Base-by-base conservation (phyloP, 1,140 invertebrate genomes). In the Temnothorax longispinosus region DNA sequence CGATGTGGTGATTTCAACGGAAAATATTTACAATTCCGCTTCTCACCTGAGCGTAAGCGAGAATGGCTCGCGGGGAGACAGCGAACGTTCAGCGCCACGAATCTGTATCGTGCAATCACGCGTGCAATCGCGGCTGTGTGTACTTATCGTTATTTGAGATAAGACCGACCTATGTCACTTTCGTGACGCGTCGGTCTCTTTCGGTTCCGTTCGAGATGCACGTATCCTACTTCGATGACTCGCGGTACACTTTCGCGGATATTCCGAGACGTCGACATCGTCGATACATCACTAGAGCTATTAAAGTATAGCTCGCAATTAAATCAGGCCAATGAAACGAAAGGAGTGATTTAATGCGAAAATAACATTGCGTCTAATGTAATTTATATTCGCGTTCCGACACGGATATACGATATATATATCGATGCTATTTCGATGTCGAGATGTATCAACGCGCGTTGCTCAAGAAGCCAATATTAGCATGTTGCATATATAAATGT, bases 21-120 rank as follows among this genome's bases (percentile, higher is more conserved):
- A 80, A 80, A 80, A 80, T 80, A 80, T 80, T 80, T 67, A 80
- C 76, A 65, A 41, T 78, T 71, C 47, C 21, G 15, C 56, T 71
- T 81, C 47, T 81, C 78, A 67, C 32, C 60, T 56, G 78, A 81
- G 50, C 15, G 18, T 71, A 72, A 81, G 50, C 52, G 78, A 71
- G 44, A 80, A 18, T 35, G 32, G 62, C 47, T 64, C 11, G 62
- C 32, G 35, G 15, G 7, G 13, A 80, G 64, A 71, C 47, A n/a
- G 64, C 38, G 64, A 72, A 27, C 27, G 27, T 27, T 27, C 27
- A 21, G 27, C 21, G 38, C 65, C 52, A 71, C 41, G 77, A 81
- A 81, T 81, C 60, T 81, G 47, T 72, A 81, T 44, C 47, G 35
- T 44, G 65, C 38, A 71, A 81, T 81, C 65, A 72, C 18, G 78